Conservation (phyloP, 2,113 vertebrate species). For the Scartelaos histophorus region DNA sequence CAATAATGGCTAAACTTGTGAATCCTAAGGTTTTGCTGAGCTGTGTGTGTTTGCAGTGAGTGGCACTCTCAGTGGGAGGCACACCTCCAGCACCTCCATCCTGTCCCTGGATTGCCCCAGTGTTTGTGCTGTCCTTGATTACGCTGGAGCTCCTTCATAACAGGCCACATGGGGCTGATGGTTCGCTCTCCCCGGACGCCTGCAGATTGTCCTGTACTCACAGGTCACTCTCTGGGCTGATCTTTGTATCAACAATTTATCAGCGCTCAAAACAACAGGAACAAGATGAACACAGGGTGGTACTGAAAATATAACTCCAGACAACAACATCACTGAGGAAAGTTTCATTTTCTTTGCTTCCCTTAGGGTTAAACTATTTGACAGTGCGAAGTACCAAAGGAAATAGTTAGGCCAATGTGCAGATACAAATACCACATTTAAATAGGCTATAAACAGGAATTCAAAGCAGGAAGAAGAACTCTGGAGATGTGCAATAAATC, state of each 20-base stretch:
- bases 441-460: background rate
- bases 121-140: slow-evolving; percentile 55
- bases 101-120: slow-evolving; percentile 27
- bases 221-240: slow-evolving; percentile 57
- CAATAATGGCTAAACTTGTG: background rate
- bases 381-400: background rate
- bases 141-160: slow-evolving; percentile 29
- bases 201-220: slow-evolving; percentile 41
- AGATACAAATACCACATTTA: background rate
- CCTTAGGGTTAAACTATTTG: background rate
- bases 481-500: background rate
- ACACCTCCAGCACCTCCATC: slow-evolving; percentile 26
- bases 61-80: slow-evolving; percentile 28
- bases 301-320: background rate
- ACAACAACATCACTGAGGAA: background rate
- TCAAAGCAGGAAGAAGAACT: background rate
- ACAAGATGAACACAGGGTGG: slow-evolving; percentile 20
- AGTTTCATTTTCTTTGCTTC: background rate
- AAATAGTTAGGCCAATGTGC: too few relatives aligned
- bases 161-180: slow-evolving; percentile 42
- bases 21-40: background rate
- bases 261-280: slow-evolving; percentile 22
- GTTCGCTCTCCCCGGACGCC: slow-evolving; percentile 13
- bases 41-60: slow-evolving; percentile 3
- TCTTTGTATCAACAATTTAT: slow-evolving; percentile 41